These are phyloP conservation scores for Brachionus plicatilis DNA, from an alignment of 1,140 invertebrate species.

Conservation along the genomic window DNA sequence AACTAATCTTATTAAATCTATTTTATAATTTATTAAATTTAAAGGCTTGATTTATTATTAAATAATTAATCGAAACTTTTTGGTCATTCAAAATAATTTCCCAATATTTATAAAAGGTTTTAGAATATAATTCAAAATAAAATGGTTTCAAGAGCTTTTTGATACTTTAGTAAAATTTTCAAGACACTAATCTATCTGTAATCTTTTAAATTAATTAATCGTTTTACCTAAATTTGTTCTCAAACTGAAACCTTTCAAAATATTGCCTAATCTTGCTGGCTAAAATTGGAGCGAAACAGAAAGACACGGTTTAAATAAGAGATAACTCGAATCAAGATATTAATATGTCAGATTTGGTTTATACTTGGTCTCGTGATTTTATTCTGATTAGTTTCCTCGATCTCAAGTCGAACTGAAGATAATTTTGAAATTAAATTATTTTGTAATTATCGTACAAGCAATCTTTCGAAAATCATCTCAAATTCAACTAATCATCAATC, in stretches of 20 bases:
- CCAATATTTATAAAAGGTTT: neutral
- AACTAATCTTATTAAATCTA: no score
- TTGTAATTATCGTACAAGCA: conserved; percentile 26
- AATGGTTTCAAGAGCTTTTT: neutral
- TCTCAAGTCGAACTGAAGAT: neutral
- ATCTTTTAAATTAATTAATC: neutral
- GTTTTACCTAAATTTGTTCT: neutral
- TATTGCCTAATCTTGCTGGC: neutral
- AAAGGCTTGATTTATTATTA: neutral
- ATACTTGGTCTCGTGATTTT: neutral
- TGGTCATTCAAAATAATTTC: no score
- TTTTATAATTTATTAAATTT: no score
- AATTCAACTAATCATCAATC: conserved; percentile 30
- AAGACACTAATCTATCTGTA: neutral
- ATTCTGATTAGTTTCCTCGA: neutral
- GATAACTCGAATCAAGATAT: neutral
- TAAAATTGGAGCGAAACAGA: neutral
- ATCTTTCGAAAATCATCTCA: neutral
- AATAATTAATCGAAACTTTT: neutral
- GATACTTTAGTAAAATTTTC: neutral
- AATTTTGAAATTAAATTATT: conserved; percentile 16
- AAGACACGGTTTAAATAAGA: neutral
- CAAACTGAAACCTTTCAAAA: neutral
- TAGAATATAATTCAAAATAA: neutral
- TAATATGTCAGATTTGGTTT: neutral